These are phyloP conservation scores for Acanthiza pusilla DNA, from an alignment of 2,797 vertebrate genomes.

Conservation along the genomic window DNA sequence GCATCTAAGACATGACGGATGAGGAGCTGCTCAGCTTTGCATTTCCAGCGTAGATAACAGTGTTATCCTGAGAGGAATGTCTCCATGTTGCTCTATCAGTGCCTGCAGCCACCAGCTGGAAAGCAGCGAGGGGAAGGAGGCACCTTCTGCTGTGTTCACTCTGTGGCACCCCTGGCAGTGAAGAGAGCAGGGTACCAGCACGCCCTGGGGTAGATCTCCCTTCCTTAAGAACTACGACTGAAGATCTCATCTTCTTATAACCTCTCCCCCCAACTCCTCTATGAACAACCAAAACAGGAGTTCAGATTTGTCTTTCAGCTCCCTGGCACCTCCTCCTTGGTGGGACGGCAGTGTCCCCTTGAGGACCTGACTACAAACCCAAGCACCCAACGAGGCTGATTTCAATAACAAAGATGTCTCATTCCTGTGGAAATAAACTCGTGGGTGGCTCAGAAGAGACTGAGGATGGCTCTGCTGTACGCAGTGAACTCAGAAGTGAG, in stretches of 20 bases:
- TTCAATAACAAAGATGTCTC: neutral
- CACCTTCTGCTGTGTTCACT: neutral
- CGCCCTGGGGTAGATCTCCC: neutral
- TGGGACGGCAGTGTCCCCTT: neutral
- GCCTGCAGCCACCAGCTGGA: neutral
- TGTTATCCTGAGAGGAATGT: neutral
- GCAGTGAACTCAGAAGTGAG: neutral
- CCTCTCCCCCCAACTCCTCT: neutral
- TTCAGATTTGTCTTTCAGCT: neutral
- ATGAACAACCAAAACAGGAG: neutral
- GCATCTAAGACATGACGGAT: neutral
- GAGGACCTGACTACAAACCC: neutral
- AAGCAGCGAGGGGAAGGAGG: neutral
- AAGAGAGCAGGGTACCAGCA: neutral
- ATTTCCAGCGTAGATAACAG: neutral
- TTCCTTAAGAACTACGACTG: rapidly evolving
- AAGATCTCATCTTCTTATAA: neutral
- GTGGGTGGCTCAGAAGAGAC: neutral
- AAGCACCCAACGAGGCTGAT: neutral
- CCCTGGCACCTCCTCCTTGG: neutral
- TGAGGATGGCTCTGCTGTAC: neutral
- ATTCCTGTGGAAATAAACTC: neutral
- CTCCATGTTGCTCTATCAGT: neutral
- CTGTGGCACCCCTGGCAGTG: neutral
- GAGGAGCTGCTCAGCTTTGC: neutral